A percentile compares a stretch with the other conserved stretches of the same genome.
Evolutionary conservation across 2,113 vertebrate species (phyloP).

Genomic region (Myanophis thanlyinensis): DNA sequence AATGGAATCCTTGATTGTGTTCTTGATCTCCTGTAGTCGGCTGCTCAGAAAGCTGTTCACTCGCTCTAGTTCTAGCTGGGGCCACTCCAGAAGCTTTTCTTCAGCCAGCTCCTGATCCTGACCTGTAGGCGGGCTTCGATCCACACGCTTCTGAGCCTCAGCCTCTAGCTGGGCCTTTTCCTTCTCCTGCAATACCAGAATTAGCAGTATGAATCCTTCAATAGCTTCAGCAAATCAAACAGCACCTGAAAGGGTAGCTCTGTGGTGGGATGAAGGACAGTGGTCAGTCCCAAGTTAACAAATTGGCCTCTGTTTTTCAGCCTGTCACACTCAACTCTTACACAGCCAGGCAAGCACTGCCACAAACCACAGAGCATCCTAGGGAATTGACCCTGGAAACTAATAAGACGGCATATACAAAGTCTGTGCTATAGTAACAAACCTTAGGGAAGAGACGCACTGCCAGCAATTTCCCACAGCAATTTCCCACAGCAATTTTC

Average conservation of each 20-base stretch:
- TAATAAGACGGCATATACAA: background rate
- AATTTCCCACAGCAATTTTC: slow-evolving; percentile 21
- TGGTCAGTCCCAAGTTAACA: background rate
- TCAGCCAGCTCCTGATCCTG: slow-evolving; percentile 55
- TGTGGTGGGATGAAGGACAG: background rate
- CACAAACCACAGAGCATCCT: background rate
- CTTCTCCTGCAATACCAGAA: slow-evolving; percentile 77
- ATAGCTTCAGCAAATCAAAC: background rate
- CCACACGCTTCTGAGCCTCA: slow-evolving; percentile 67
- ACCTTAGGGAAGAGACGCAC: background rate
- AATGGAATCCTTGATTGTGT: slow-evolving; percentile 97
- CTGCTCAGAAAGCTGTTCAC: slow-evolving; percentile 98
- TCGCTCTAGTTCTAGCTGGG: slow-evolving; percentile 88
- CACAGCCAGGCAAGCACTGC: background rate
- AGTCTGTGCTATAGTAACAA: slow-evolving; percentile 4
- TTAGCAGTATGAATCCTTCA: background rate
- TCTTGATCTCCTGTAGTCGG: slow-evolving; percentile 96
- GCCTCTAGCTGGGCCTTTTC: slow-evolving; percentile 88
- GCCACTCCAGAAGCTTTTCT: slow-evolving; percentile 90
- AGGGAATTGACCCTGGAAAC: background rate
- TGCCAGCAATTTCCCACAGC: background rate
- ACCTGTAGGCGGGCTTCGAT: slow-evolving; percentile 59
- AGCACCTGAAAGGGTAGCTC: background rate
- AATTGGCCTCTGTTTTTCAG: background rate
- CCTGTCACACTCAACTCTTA: slow-evolving; percentile 1